phyloP scores from a whole-genome alignment of 2,888 invertebrate species.

The Deilephila porcellus region DNA sequence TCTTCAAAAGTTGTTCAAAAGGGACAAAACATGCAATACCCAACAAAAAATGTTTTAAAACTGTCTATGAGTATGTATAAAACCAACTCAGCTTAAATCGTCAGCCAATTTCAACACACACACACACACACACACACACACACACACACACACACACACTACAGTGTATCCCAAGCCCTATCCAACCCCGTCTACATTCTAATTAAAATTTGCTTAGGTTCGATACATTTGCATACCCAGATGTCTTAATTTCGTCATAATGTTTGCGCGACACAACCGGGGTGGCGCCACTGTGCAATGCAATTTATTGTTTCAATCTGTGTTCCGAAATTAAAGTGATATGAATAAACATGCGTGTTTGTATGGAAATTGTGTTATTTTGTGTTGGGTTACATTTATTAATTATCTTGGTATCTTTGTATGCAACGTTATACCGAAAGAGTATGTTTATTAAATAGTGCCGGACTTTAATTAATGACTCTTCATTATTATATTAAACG shows the following conservation, averaged over 20 bases:
- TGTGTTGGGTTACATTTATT: background rate
- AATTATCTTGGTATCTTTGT: background rate
- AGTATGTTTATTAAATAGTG: background rate
- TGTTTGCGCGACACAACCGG: constrained; percentile 50
- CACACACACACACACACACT: background rate
- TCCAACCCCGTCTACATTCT: constrained; percentile 1
- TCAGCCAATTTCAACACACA: background rate
- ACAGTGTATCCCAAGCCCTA: constrained; percentile 9
- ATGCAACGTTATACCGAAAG: background rate
- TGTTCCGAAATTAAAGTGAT: constrained; percentile 59
- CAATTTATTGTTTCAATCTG: constrained; percentile 69
- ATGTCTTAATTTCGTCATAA: constrained; percentile 81
- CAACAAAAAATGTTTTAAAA: too few relatives aligned
- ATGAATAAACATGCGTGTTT: constrained; percentile 50
- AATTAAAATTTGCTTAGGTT: constrained; percentile 34
- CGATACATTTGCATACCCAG: constrained; percentile 77
- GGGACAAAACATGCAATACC: too few relatives aligned
- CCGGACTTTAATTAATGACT: background rate
- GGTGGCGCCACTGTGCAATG: constrained; percentile 69
- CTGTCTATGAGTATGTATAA: too few relatives aligned
- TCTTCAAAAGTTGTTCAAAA: too few relatives aligned
- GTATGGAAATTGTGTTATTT: constrained; percentile 11
- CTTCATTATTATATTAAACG: too few relatives aligned
- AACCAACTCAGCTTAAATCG: too few relatives aligned
- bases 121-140: background rate